A percentile compares a stretch with the other conserved stretches of the same genome.
Conservation (phyloP, 2,113 vertebrate species). For the Anolis sagrei region DNA sequence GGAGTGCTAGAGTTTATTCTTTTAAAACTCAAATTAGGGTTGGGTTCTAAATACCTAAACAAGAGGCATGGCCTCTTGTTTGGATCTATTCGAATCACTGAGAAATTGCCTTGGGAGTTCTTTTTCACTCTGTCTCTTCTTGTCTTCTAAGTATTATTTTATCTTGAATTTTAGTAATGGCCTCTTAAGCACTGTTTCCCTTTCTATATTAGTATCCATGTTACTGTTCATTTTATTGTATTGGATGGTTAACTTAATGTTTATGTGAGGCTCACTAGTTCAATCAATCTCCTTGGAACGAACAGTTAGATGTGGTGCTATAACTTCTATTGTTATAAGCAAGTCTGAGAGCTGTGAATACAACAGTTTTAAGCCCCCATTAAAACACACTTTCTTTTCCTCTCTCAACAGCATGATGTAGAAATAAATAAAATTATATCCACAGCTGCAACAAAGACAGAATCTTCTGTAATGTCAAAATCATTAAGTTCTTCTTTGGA, state of each 20-base stretch:
- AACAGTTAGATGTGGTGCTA: neutral
- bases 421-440: constrained; percentile 94
- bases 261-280: too few relatives aligned
- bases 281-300: too few relatives aligned
- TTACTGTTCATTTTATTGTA: too few relatives aligned
- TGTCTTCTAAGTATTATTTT: too few relatives aligned
- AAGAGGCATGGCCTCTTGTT: neutral
- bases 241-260: too few relatives aligned
- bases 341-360: neutral
- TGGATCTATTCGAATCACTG: neutral
- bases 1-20: too few relatives aligned
- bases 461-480: constrained; percentile 88
- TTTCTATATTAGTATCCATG: too few relatives aligned
- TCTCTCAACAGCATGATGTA: constrained; percentile 89
- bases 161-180: too few relatives aligned
- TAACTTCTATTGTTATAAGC: neutral
- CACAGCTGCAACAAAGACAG: constrained; percentile 92
- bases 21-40: neutral
- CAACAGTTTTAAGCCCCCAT: neutral
- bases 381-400: neutral
- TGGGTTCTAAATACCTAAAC: neutral
- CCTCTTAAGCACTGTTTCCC: too few relatives aligned
- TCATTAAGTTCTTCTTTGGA: constrained; percentile 90
- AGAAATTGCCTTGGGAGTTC: too few relatives aligned
- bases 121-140: too few relatives aligned